Conservation (phyloP, 2,888 invertebrate genomes). For the Caenorhabditis wallacei region DNA sequence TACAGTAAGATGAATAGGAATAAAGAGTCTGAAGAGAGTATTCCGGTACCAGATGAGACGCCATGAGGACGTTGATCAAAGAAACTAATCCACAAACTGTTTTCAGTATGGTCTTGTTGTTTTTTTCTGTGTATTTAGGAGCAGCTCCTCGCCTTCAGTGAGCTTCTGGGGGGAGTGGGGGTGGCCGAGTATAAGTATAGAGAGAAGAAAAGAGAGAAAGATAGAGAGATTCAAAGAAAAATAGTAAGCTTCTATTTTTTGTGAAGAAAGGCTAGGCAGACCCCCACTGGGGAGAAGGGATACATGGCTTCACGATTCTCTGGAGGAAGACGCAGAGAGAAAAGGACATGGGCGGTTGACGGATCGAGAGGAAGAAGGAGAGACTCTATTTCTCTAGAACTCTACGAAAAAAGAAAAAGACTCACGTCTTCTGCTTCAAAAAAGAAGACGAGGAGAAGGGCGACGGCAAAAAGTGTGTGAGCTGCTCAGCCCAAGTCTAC, state of each 20-base stretch:
- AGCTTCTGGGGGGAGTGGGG: slow-evolving; percentile 55
- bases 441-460: slow-evolving; percentile 37
- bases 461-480: slow-evolving; percentile 45
- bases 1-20: background rate
- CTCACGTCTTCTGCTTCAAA: slow-evolving; percentile 34
- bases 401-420: slow-evolving; percentile 24
- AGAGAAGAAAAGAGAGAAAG: slow-evolving; percentile 31
- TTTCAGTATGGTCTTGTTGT: slow-evolving; percentile 11
- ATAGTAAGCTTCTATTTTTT: slow-evolving; percentile 38
- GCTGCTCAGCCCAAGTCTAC: slow-evolving; percentile 29
- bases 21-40: background rate
- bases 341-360: slow-evolving; percentile 39
- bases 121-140: slow-evolving; percentile 29
- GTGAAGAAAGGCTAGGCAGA: slow-evolving; percentile 22
- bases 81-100: slow-evolving; percentile 11
- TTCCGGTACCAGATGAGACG: slow-evolving; percentile 34
- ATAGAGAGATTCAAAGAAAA: slow-evolving; percentile 36
- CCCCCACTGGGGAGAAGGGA: slow-evolving; percentile 31
- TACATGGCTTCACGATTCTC: slow-evolving; percentile 40
- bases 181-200: slow-evolving; percentile 62
- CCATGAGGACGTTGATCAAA: slow-evolving; percentile 11
- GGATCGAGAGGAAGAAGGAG: slow-evolving; percentile 33
- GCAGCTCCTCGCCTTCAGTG: slow-evolving; percentile 27
- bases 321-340: slow-evolving; percentile 27
- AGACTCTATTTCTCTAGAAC: slow-evolving; percentile 35